Conservation (phyloP, 2,797 vertebrate genomes). For the Urophycis tenuis region DNA sequence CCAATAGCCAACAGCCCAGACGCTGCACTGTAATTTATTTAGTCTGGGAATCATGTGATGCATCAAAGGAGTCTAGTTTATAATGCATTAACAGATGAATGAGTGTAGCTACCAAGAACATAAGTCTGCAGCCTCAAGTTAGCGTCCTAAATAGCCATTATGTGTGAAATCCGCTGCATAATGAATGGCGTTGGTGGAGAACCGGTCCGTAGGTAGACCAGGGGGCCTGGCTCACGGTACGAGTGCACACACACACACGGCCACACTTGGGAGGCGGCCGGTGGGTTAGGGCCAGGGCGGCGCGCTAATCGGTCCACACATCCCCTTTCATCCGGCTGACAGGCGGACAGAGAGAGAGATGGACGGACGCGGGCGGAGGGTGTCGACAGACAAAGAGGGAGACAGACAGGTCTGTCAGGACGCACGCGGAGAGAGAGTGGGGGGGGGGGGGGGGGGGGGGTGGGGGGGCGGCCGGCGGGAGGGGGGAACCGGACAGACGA, state of each 20-base stretch:
- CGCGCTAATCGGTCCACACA: not conserved
- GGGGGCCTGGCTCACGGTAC: not conserved
- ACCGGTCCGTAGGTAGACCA: not conserved
- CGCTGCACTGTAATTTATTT: constrained; percentile 10
- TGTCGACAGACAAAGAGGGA: not conserved
- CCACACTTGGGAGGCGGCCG: no score
- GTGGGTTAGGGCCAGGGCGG: no score
- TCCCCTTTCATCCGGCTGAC: not conserved
- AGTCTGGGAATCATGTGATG: constrained; percentile 39
- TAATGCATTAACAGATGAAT: not conserved
- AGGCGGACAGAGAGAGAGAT: not conserved
- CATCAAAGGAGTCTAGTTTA: constrained; percentile 27
- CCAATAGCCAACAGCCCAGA: not conserved
- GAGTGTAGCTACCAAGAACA: not conserved
- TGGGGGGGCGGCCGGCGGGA: no score
- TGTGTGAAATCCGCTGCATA: not conserved
- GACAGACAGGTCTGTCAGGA: no score
- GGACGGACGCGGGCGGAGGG: constrained; percentile 21
- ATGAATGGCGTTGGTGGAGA: not conserved
- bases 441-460: no score
- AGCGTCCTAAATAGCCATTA: not conserved
- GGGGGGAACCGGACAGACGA: no score
- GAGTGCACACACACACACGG: not conserved
- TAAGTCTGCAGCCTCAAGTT: not conserved
- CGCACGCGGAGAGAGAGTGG: no score